These are phyloP conservation scores for Onchidella celtica DNA, from an alignment of 2,888 invertebrate genomes.

Conservation along the genomic window DNA sequence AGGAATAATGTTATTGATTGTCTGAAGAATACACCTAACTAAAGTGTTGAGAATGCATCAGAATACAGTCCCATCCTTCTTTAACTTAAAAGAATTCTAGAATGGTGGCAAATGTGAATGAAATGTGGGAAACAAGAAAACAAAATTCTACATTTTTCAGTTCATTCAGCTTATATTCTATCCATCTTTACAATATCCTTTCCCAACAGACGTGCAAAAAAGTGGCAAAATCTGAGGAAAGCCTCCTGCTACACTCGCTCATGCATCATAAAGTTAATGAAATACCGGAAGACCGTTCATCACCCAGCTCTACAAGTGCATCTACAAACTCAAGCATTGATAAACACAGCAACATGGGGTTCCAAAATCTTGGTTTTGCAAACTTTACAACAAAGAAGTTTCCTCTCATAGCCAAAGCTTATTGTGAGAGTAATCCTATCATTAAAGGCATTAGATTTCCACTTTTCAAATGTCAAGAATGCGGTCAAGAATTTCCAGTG, in stretches of 20 bases:
- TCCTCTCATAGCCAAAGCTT: conserved; percentile 87
- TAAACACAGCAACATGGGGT: conserved; percentile 83
- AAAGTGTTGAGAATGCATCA: too few species aligned
- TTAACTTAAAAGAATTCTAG: too few species aligned
- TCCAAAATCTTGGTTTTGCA: conserved; percentile 85
- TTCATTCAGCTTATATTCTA: too few species aligned
- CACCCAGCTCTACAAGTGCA: background rate
- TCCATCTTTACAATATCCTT: too few species aligned
- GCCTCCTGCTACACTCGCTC: conserved; percentile 37
- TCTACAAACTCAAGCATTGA: conserved; percentile 85
- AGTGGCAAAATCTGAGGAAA: conserved; percentile 45
- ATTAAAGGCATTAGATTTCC: conserved; percentile 73
- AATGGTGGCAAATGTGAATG: too few species aligned
- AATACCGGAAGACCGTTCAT: background rate
- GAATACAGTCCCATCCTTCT: too few species aligned
- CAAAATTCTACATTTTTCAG: too few species aligned
- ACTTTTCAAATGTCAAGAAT: conserved; percentile 76
- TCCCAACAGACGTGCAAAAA: conserved; percentile 42
- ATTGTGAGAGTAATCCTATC: conserved; percentile 85
- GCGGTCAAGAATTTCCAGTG: conserved; percentile 79
- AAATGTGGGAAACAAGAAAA: too few species aligned
- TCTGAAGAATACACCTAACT: too few species aligned
- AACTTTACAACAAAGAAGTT: conserved; percentile 91
- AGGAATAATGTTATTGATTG: too few species aligned
- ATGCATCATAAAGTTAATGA: conserved; percentile 30